Evolutionary conservation across 92 coral and sea anemone species (phyloP), one percentile per base, ranked within the genome.

Genomic region (Zoanthus sansibaricus): DNA sequence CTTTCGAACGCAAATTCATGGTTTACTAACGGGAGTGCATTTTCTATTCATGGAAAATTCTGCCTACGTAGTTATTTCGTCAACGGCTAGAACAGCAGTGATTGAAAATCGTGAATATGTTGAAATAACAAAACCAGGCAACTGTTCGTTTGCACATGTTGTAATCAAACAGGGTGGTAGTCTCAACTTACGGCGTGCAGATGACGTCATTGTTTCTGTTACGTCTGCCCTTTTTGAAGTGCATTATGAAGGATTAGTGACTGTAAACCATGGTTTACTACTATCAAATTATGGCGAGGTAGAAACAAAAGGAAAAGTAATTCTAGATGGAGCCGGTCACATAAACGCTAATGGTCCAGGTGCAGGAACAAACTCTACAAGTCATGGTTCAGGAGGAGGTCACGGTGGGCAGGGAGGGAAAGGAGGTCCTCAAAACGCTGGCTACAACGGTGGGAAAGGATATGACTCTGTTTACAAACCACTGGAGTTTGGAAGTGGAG

Each of bases 401-500:
- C 89, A 92, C 89, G 94, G 94, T 14, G 94, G 92, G 7, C 92
- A 69, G 32, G 94, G 94, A 6, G 94, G 92, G 14, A 86, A 75
- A 31, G 85, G 82, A n/a, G 87, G 90, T 16, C 33, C 75, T 15
- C 68, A 76, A 17, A 18, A 66, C 15, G 58, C 37, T 9, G 85
- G 90, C 45, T 76, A 21, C 62, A 89, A 37, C 46, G 78, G 79
- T 64, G 94, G 94, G 21, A 52, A 80, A 67, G 80, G 90, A 15
- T 92, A 92, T 69, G 92, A 87, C 44, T 92, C 94, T 7, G 94
- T 92, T n/a, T 92, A 76, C 83, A 88, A 76, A 86, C 94, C 94
- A 8, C 71, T 75, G 37, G 55, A 46, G 75, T 89, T 89, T 8
- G 94, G 94, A 33, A 92, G 94, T 86, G 94, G 94, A 73, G 94